Evolutionary conservation across 2,113 vertebrate genomes (phyloP).

Genomic region (Uria lomvia): DNA sequence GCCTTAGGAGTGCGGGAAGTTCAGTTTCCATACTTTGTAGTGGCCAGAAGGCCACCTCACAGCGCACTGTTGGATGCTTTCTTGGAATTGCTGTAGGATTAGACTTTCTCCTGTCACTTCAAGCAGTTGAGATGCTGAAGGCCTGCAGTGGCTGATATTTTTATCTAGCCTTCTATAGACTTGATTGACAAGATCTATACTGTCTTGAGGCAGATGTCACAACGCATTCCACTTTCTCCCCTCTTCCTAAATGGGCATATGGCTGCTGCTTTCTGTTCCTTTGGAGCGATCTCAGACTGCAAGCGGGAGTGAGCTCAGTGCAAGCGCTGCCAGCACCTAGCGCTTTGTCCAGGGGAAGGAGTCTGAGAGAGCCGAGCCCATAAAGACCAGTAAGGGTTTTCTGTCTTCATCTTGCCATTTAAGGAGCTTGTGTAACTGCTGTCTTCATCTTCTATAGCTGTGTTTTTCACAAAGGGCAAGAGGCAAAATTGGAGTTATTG

Average conservation of each 20-base stretch:
- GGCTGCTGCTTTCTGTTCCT: background rate
- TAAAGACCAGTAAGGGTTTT: background rate
- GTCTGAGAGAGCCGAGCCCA: background rate
- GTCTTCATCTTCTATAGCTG: background rate
- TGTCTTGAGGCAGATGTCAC: constrained; percentile 28
- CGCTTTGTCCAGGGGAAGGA: background rate
- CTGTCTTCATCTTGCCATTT: background rate
- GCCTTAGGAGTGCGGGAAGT: background rate
- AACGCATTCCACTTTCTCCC: background rate
- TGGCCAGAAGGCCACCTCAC: background rate
- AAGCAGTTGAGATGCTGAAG: background rate
- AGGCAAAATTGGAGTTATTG: background rate
- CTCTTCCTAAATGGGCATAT: constrained; percentile 2
- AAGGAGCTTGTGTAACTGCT: background rate
- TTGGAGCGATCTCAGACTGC: background rate
- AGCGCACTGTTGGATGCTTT: fast-evolving
- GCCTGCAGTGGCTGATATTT: background rate
- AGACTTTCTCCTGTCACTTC: background rate
- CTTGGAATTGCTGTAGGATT: background rate
- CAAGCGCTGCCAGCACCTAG: background rate
- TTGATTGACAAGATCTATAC: background rate
- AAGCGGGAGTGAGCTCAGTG: background rate
- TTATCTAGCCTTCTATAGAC: background rate
- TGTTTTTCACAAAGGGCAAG: background rate
- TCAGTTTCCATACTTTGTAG: background rate